A percentile compares a stretch with the other conserved stretches of the same genome.
phyloP scores from a whole-genome alignment of 2,888 invertebrate species.

The Syrphus vitripennis region DNA sequence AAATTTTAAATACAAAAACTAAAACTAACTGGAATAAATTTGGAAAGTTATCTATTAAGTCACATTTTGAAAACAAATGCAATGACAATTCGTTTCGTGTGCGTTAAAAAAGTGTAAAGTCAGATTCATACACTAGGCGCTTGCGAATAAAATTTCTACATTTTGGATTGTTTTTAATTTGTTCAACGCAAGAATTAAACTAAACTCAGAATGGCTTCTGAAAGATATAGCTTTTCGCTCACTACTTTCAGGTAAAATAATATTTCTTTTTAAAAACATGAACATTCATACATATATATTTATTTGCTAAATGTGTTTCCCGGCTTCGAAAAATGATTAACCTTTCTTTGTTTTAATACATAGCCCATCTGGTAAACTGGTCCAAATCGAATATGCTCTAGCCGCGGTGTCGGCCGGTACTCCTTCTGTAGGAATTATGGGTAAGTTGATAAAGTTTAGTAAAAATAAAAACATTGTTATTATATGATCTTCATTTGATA shows the following conservation, averaged over 20 bases:
- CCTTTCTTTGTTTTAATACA: neutral
- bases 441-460: constrained; percentile 82
- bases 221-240: constrained; percentile 97
- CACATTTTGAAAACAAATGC: too few species aligned
- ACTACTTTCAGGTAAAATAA: constrained; percentile 83
- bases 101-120: too few species aligned
- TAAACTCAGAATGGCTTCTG: constrained; percentile 88
- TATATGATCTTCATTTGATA: constrained; percentile 76
- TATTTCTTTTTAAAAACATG: neutral
- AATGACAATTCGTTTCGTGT: too few species aligned
- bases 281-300: too few species aligned
- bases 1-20: too few species aligned
- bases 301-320: neutral
- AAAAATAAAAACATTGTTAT: neutral
- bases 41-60: too few species aligned
- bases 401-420: constrained; percentile 99
- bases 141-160: too few species aligned
- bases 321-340: neutral
- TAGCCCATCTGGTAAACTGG: constrained; percentile 98
- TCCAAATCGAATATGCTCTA: constrained; percentile 99
- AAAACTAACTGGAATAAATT: too few species aligned
- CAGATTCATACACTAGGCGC: too few species aligned
- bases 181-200: neutral
- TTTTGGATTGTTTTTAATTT: neutral
- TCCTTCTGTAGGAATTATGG: constrained; percentile 99